Conservation (phyloP, 2,797 vertebrate genomes). For the Spheniscus humboldti region DNA sequence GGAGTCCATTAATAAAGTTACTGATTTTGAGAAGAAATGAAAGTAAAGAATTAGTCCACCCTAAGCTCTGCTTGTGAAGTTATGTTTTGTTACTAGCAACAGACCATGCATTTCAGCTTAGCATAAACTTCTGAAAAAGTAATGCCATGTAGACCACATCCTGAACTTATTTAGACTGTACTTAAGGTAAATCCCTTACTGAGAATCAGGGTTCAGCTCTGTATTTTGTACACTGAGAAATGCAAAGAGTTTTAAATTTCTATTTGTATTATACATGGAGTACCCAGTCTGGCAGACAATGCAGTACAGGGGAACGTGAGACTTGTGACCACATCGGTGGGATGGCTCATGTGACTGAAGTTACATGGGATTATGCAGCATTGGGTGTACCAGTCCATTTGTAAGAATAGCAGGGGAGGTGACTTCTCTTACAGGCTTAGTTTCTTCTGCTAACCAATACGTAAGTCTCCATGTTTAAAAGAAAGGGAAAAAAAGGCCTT, state of each 20-base stretch:
- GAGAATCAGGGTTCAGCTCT: not conserved
- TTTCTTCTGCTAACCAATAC: not conserved
- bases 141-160: not conserved
- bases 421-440: not conserved
- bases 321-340: not conserved
- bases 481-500: not conserved
- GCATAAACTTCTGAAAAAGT: not conserved
- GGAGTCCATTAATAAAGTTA: not conserved
- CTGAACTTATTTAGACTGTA: not conserved
- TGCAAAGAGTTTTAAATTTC: not conserved
- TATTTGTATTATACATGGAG: not conserved
- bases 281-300: not conserved
- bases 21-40: not conserved
- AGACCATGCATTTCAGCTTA: not conserved
- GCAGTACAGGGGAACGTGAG: not conserved
- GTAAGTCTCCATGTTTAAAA: not conserved
- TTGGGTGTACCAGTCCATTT: not conserved
- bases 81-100: not conserved
- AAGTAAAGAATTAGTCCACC: not conserved
- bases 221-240: not conserved
- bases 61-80: not conserved
- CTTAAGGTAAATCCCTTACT: not conserved
- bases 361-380: not conserved
- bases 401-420: not conserved
- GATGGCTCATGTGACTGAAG: fast-evolving